Percentiles rank a stretch among this genome's conserved stretches.
Conservation (phyloP, 2,888 invertebrate genomes). For the Cordilura impudica region DNA sequence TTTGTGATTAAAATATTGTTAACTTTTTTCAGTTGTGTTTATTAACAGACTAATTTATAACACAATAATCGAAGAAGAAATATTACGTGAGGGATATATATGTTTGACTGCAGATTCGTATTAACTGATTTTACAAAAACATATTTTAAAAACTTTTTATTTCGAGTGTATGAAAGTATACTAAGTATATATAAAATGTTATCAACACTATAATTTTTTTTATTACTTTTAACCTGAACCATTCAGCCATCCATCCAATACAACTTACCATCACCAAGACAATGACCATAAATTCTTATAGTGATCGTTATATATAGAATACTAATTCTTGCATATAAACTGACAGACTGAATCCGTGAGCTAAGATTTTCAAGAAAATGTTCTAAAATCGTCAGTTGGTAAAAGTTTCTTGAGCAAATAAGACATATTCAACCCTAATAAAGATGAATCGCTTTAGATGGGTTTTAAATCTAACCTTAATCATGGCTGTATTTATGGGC, state of each 20-base stretch:
- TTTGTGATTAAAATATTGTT: too few species aligned
- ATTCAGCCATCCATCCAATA: too few species aligned
- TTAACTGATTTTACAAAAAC: too few species aligned
- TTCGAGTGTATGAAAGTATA: too few species aligned
- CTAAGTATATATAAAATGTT: not conserved
- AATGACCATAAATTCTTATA: not conserved
- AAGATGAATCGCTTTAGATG: slow-evolving; percentile 31
- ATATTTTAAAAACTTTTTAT: too few species aligned
- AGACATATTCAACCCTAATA: not conserved
- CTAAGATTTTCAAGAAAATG: not conserved
- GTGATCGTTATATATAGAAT: too few species aligned
- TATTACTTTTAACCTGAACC: not conserved
- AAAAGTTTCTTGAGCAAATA: not conserved
- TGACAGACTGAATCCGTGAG: not conserved
- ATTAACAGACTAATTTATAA: too few species aligned
- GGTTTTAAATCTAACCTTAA: not conserved
- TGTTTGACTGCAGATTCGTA: too few species aligned
- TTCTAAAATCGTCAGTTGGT: slow-evolving; percentile 8
- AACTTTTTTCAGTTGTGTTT: too few species aligned
- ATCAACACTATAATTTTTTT: not conserved
- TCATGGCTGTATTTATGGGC: slow-evolving; percentile 10
- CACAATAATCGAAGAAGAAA: too few species aligned
- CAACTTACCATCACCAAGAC: not conserved
- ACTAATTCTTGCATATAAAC: not conserved
- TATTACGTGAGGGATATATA: too few species aligned